Conservation (phyloP, 2,888 invertebrate species). For the Anorthoa munda region DNA sequence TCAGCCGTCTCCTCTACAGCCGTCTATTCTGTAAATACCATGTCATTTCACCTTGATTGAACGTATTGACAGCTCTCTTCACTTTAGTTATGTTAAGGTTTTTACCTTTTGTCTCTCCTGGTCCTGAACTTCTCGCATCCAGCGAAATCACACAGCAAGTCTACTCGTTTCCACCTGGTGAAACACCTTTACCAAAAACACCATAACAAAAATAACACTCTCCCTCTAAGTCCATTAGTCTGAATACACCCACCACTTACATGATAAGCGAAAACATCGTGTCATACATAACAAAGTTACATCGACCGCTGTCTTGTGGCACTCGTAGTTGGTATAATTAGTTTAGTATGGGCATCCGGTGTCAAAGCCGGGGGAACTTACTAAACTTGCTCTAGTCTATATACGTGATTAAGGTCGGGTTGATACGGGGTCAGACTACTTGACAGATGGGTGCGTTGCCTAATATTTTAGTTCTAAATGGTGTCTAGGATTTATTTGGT, state of each 20-base stretch:
- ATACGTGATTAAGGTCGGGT: constrained; percentile 29
- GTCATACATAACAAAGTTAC: constrained; percentile 43
- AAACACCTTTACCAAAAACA: too few relatives aligned
- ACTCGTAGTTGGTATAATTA: constrained; percentile 58
- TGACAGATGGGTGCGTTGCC: not conserved
- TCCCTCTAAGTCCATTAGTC: not conserved
- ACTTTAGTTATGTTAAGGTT: too few relatives aligned
- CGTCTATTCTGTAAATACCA: too few relatives aligned
- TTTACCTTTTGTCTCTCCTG: too few relatives aligned
- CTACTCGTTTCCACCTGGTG: too few relatives aligned
- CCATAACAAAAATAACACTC: not conserved
- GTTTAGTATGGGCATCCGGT: constrained; percentile 66
- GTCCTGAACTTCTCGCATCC: too few relatives aligned
- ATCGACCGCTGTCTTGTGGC: constrained; percentile 42
- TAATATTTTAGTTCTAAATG: not conserved
- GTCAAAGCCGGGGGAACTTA: constrained; percentile 62
- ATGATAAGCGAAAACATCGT: constrained; percentile 32
- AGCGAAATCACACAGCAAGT: too few relatives aligned
- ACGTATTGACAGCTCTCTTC: too few relatives aligned
- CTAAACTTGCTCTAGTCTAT: constrained; percentile 50
- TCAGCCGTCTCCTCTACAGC: too few relatives aligned
- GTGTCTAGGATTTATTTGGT: not conserved
- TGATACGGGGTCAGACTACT: constrained; percentile 15
- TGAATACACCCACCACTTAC: constrained; percentile 8
- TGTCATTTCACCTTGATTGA: too few relatives aligned